These are phyloP conservation scores for Dallia pectoralis DNA, from an alignment of 2,797 vertebrate genomes.

Conservation along the genomic window DNA sequence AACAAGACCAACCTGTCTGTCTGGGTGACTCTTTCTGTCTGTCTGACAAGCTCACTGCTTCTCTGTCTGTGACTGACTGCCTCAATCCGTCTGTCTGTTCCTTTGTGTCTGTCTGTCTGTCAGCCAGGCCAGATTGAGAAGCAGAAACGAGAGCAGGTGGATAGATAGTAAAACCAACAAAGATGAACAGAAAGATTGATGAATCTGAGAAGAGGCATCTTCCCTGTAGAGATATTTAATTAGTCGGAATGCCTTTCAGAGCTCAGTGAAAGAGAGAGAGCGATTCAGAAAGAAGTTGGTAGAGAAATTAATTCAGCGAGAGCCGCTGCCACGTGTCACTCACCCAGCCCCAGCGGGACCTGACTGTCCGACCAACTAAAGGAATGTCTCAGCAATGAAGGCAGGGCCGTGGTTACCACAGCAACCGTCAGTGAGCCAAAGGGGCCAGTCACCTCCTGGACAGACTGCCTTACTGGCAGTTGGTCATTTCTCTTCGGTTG, in stretches of 20 bases:
- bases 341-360: constrained; percentile 27
- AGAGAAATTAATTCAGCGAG: no score
- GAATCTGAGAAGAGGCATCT: constrained; percentile 7
- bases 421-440: constrained; percentile 65
- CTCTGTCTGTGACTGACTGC: neutral
- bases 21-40: neutral
- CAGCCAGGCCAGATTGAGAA: no score
- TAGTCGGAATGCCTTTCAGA: constrained; percentile 34
- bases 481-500: constrained; percentile 9
- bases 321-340: constrained; percentile 15
- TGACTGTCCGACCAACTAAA: constrained; percentile 28
- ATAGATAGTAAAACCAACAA: neutral
- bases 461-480: constrained; percentile 58
- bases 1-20: neutral
- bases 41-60: no score
- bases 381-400: constrained; percentile 26
- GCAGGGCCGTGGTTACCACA: constrained; percentile 55
- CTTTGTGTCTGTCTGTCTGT: neutral
- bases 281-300: neutral
- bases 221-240: constrained; percentile 33
- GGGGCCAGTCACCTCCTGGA: constrained; percentile 46
- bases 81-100: no score
- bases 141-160: neutral
- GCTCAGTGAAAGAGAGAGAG: neutral
- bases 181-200: neutral